Conservation (phyloP, 2,888 invertebrate species). For the Dilophus febrilis region DNA sequence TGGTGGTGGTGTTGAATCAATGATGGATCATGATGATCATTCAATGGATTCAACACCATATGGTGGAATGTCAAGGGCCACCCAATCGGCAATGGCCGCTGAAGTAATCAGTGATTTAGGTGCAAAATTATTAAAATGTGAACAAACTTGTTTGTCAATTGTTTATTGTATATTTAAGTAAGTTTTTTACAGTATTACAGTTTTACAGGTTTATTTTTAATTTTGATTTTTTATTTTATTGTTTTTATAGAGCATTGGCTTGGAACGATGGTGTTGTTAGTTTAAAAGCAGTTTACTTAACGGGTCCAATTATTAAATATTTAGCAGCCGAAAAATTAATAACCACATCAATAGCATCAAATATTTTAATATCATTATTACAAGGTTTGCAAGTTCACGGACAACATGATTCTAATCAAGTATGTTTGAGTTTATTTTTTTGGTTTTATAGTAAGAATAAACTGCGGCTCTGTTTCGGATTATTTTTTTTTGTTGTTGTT, state of each 20-base stretch:
- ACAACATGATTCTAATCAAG: constrained; percentile 78
- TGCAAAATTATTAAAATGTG: constrained; percentile 48
- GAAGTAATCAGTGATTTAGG: constrained; percentile 74
- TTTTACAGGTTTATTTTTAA: background rate
- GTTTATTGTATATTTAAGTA: constrained; percentile 5
- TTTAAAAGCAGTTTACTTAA: constrained; percentile 58
- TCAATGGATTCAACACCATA: constrained; percentile 51
- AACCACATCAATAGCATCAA: constrained; percentile 46
- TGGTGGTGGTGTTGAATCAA: constrained; percentile 24
- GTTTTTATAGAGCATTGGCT: constrained; percentile 41
- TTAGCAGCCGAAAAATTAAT: constrained; percentile 44
- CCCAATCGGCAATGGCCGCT: constrained; percentile 35
- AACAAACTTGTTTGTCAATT: constrained; percentile 43
- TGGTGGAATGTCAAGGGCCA: constrained; percentile 29
- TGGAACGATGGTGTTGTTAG: constrained; percentile 79
- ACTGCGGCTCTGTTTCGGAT: constrained; percentile 13
- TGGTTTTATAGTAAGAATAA: too few species aligned
- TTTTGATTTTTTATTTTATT: constrained; percentile 18
- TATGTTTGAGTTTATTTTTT: too few species aligned
- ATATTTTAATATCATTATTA: constrained; percentile 60
- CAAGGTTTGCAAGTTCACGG: constrained; percentile 73
- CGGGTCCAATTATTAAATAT: constrained; percentile 51
- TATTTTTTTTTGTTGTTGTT: constrained; percentile 2
- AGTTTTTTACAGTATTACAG: constrained; percentile 1
- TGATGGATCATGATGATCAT: constrained; percentile 50